Base-by-base conservation (phyloP, 2,888 invertebrate species). In the Ophion ellenae region DNA sequence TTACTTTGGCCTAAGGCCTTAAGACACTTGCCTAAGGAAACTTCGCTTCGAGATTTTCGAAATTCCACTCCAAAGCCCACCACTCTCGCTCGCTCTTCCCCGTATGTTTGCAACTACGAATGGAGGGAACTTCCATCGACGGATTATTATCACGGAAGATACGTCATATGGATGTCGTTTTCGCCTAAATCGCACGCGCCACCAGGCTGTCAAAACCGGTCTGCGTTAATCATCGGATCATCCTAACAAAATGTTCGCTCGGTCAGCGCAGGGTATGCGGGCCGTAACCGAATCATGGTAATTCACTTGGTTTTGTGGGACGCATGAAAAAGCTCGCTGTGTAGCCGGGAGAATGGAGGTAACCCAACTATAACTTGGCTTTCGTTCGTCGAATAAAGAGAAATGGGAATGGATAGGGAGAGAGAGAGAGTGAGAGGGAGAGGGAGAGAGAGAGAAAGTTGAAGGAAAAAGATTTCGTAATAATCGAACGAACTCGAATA, bases 381-480 rank as follows among this genome's bases (percentile, higher is more conserved):
- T 71, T 81, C 69, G 32, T 45, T 75, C 28, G 45, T 45, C 76
- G 64, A 67, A 79, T 71, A 71, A 73, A 40, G 47, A 11, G 47
- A 47, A 47, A 63, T 20, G 57, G 47, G 57, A 61, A 61, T 28
- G 63, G 28, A 36, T 69, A 40, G 40, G 9, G 64, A 53, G 14
- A 1, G 63, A 36, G 14, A 10, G 53, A 45, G 47, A 24, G 64
- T 11, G 40, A 64, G 63, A 36, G 14, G 5, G 53, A 45, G 47
- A 24, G 64, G 17, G 40, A 64, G 76, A 66, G 32, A 28, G n/a
- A 14, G 63, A 32, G 67, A 57, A 17, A n/a, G 59, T 45, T 20
- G n/a, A 24, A 45, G 47, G 61, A 64, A 28, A 83, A 77, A 84
- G 47, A 77, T 84, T 84, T 73, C 76, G 84, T 74, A 81, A 84